A percentile compares a stretch with the other conserved stretches of the same genome.
Conservation (phyloP, 2,113 vertebrate genomes). For the Capreolus pygargus region DNA sequence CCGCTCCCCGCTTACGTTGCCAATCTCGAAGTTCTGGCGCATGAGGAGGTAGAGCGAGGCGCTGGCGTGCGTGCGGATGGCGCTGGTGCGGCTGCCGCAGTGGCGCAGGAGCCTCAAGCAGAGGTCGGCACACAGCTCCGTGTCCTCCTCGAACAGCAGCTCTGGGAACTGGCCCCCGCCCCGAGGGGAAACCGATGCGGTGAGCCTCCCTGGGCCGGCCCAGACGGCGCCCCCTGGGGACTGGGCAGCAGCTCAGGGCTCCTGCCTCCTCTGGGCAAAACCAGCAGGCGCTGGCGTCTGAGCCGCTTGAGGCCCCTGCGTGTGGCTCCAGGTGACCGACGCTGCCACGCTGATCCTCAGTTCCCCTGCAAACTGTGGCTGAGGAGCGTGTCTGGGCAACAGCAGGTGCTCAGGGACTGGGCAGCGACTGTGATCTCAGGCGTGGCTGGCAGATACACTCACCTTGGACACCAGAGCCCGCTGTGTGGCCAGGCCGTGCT, state of each 20-base stretch:
- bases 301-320: not conserved
- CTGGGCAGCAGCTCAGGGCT: not conserved
- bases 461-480: slow-evolving; percentile 93
- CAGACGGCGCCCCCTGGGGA: not conserved
- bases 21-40: slow-evolving; percentile 96
- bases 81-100: slow-evolving; percentile 88
- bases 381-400: not conserved
- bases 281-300: not conserved
- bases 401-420: not conserved
- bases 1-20: slow-evolving; percentile 83
- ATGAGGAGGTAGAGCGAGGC: slow-evolving; percentile 95
- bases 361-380: not conserved
- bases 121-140: slow-evolving; percentile 92
- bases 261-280: not conserved
- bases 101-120: slow-evolving; percentile 92
- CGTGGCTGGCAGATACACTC: not conserved
- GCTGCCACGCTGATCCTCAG: not conserved
- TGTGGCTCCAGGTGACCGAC: not conserved
- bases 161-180: slow-evolving; percentile 87
- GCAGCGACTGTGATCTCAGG: not conserved
- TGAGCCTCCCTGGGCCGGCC: not conserved
- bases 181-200: fast-evolving
- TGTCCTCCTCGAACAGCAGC: slow-evolving; percentile 95
- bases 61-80: slow-evolving; percentile 90
- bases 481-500: slow-evolving; percentile 94